Evolutionary conservation across 2,797 vertebrate species (phyloP).

Genomic region (Pseudotriccus pelzelni): DNA sequence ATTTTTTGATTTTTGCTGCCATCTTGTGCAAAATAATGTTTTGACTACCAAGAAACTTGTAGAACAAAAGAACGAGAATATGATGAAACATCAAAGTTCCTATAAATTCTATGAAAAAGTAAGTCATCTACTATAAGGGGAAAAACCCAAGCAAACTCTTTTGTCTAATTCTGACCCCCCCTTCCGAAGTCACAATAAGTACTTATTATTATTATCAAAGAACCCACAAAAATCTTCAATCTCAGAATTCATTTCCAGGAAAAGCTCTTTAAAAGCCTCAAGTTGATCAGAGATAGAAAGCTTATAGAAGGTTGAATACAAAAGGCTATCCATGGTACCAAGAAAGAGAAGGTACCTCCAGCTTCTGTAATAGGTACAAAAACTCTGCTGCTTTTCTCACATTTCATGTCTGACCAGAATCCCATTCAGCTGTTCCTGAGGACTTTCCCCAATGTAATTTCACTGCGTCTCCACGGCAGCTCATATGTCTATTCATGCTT

Average conservation of each 20-base stretch:
- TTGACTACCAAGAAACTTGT: background rate
- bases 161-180: background rate
- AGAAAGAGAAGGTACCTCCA: background rate
- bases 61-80: background rate
- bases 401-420: background rate
- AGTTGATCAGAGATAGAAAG: background rate
- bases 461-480: background rate
- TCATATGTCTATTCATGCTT: background rate
- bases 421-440: background rate
- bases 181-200: background rate
- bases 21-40: background rate
- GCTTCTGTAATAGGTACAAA: background rate
- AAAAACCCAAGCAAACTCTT: background rate
- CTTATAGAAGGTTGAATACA: background rate
- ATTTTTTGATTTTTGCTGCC: background rate
- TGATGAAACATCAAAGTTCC: background rate
- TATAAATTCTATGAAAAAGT: background rate
- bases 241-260: background rate
- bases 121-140: background rate
- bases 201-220: background rate
- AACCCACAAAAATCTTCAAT: background rate
- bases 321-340: background rate
- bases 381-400: background rate
- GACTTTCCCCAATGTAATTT: background rate
- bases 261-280: background rate